Conservation (phyloP, 2,113 vertebrate species). For the Salvelinus namaycush region DNA sequence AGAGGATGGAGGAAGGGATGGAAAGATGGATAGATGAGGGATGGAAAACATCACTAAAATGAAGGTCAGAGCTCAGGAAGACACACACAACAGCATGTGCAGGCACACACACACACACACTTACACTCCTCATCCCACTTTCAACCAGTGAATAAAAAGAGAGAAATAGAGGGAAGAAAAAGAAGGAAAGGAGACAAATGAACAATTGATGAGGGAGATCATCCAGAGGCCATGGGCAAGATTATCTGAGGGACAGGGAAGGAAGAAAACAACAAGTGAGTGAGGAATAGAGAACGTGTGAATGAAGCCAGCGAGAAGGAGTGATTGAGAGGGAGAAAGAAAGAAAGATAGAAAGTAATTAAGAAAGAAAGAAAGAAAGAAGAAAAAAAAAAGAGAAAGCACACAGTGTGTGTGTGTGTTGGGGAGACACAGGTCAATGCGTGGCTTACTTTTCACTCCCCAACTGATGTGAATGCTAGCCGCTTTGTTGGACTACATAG, state of each 20-base stretch:
- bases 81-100: not conserved
- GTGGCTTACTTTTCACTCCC: not conserved
- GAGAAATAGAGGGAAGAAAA: not conserved
- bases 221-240: not conserved
- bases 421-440: not conserved
- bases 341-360: too few relatives aligned
- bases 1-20: too few relatives aligned
- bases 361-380: too few relatives aligned
- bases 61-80: too few relatives aligned
- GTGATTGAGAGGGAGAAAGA: too few relatives aligned
- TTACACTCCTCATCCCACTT: not conserved
- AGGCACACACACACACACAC: conserved; percentile 7
- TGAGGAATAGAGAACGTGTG: not conserved
- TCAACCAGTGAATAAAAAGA: not conserved
- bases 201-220: too few relatives aligned
- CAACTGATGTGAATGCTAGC: not conserved
- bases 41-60: too few relatives aligned
- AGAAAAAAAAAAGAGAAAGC: too few relatives aligned
- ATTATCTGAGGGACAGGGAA: not conserved
- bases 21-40: too few relatives aligned
- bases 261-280: conserved; percentile 4
- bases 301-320: too few relatives aligned
- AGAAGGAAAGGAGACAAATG: not conserved
- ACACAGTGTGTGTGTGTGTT: not conserved
- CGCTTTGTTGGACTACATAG: not conserved